Conservation (phyloP, 2,888 invertebrate genomes). For the Yponomeuta malinellus region DNA sequence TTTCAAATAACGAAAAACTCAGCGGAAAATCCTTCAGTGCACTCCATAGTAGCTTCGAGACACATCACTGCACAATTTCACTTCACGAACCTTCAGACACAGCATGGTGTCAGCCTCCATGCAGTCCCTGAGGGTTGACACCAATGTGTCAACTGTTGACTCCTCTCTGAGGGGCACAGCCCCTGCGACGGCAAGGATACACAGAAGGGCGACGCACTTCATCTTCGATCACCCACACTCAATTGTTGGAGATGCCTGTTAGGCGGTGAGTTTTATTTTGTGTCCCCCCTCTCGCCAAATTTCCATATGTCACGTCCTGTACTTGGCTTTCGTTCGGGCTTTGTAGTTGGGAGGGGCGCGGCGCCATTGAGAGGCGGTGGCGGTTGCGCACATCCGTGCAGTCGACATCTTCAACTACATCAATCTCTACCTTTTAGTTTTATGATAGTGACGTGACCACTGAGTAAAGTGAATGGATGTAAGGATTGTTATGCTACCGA, state of each 20-base stretch:
- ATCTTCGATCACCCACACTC: conserved; percentile 48
- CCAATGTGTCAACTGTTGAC: conserved; percentile 52
- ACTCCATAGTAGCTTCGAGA: conserved; percentile 7
- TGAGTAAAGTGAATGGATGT: too few relatives aligned
- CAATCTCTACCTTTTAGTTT: too few relatives aligned
- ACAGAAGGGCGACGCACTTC: conserved; percentile 56
- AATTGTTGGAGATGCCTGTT: conserved; percentile 60
- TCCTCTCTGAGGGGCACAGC: conserved; percentile 63
- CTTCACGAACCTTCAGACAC: conserved; percentile 82
- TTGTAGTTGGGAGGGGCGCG: conserved; percentile 21
- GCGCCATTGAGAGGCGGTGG: conserved; percentile 22
- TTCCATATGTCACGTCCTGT: conserved; percentile 60
- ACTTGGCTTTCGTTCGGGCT: conserved; percentile 7
- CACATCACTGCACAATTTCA: conserved; percentile 44
- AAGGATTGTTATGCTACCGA: too few relatives aligned
- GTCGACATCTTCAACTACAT: too few relatives aligned
- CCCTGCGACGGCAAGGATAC: conserved; percentile 45
- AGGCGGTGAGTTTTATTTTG: conserved; percentile 63
- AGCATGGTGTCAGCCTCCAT: conserved; percentile 80
- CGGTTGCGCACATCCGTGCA: neutral
- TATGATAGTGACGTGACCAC: too few relatives aligned
- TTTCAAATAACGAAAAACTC: neutral
- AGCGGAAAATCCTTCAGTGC: neutral
- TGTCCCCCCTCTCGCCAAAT: conserved; percentile 48
- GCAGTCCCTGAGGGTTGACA: conserved; percentile 78